A percentile compares a stretch with the other conserved stretches of the same genome.
Evolutionary conservation across 30 jellyfish, hydroid and myxozoan genomes (phyloP).

Genomic region (Aurelia sp.): DNA sequence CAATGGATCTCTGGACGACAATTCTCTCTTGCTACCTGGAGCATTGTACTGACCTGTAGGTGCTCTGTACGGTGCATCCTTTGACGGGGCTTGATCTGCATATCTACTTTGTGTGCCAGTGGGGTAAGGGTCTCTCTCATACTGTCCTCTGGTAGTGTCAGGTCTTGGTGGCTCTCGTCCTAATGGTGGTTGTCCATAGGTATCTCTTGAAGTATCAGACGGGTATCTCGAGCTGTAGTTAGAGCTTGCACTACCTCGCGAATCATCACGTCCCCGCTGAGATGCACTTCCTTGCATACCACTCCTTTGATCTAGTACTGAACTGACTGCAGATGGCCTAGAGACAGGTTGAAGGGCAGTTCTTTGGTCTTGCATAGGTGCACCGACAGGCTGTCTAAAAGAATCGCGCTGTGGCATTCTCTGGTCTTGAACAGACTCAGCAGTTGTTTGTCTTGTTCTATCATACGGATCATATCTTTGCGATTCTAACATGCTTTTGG

Average conservation of each 20-base stretch:
- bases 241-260: too few relatives aligned
- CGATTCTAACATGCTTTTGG: neutral
- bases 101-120: constrained; percentile 3
- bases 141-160: neutral
- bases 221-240: too few relatives aligned
- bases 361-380: too few relatives aligned
- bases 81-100: neutral
- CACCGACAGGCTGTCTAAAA: too few relatives aligned
- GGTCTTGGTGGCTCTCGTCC: neutral
- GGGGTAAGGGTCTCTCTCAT: constrained; percentile 2
- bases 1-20: constrained; percentile 10
- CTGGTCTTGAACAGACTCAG: neutral
- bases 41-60: constrained; percentile 29
- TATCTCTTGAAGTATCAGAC: too few relatives aligned
- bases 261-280: too few relatives aligned
- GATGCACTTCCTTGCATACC: too few relatives aligned
- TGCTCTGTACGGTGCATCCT: neutral
- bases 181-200: neutral
- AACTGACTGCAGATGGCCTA: too few relatives aligned
- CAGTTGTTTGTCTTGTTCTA: neutral
- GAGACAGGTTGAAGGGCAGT: too few relatives aligned
- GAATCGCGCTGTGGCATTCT: too few relatives aligned
- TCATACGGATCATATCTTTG: constrained; percentile 1
- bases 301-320: too few relatives aligned
- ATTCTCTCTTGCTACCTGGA: constrained; percentile 57